Conservation (phyloP, 64 coral and sea anemone species). For the Astreopora myriophthalma region DNA sequence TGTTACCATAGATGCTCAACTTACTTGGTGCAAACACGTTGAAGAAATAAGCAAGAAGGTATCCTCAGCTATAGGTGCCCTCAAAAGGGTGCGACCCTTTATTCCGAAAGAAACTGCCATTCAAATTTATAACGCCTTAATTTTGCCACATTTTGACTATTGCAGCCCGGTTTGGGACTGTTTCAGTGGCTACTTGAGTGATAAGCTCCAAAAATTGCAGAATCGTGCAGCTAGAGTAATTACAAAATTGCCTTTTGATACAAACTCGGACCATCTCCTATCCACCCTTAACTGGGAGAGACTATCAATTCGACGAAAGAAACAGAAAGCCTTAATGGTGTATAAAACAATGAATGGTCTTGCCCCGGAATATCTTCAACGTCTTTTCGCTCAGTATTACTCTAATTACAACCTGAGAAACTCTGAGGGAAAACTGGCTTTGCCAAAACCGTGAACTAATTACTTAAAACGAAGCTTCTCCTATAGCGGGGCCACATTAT, state of each 20-base stretch:
- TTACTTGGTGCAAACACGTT: constrained; percentile 23
- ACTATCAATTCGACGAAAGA: background rate
- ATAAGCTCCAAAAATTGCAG: constrained; percentile 58
- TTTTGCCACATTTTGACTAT: constrained; percentile 28
- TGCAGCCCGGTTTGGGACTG: constrained; percentile 40
- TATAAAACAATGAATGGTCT: constrained; percentile 22
- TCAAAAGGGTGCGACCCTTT: constrained; percentile 35
- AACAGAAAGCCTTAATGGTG: constrained; percentile 14
- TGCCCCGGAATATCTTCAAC: background rate
- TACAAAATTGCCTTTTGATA: constrained; percentile 2
- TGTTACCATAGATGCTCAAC: background rate
- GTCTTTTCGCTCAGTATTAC: background rate
- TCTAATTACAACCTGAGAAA: constrained; percentile 26
- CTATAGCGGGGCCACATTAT: background rate
- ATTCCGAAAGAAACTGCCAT: constrained; percentile 3
- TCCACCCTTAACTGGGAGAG: constrained; percentile 9
- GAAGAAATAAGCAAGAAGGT: constrained; percentile 21
- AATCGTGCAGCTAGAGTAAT: constrained; percentile 55
- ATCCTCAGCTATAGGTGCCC: constrained; percentile 14
- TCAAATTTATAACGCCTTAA: constrained; percentile 43
- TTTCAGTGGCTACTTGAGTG: constrained; percentile 3
- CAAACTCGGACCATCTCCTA: background rate
- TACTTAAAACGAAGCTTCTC: constrained; percentile 31
- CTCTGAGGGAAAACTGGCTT: background rate
- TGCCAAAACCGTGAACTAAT: background rate